Percentiles rank a stretch among this genome's conserved stretches.
phyloP scores from a whole-genome alignment of 2,797 vertebrate genomes.

The Apogon talboti region DNA sequence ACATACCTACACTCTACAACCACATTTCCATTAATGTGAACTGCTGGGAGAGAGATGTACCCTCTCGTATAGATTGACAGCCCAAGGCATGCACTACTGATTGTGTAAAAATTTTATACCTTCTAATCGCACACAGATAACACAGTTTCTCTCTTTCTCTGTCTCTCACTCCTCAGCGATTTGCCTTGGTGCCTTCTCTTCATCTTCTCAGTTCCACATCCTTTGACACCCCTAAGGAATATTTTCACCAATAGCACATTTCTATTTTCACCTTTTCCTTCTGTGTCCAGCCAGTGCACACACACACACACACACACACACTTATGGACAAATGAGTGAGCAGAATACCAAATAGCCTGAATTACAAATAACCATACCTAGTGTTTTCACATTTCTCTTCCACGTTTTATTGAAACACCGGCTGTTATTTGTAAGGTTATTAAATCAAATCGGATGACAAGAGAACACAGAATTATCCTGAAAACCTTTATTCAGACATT shows the following conservation, averaged over 20 bases:
- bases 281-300: constrained; percentile 8
- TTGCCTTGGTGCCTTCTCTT: constrained; percentile 41
- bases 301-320: constrained; percentile 20
- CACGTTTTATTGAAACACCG: not conserved
- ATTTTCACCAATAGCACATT: constrained; percentile 58
- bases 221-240: constrained; percentile 57
- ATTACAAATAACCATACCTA: not conserved
- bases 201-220: constrained; percentile 54
- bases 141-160: not conserved
- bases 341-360: constrained; percentile 1
- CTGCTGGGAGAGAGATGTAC: not conserved
- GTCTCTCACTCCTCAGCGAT: not conserved
- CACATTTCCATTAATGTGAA: not conserved
- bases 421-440: constrained; percentile 15
- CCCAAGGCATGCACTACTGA: constrained; percentile 38
- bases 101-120: constrained; percentile 48
- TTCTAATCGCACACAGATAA: constrained; percentile 39
- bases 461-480: not conserved
- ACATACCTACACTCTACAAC: not conserved
- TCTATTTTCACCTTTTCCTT: constrained; percentile 69
- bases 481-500: not conserved
- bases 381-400: not conserved
- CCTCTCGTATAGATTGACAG: constrained; percentile 39
- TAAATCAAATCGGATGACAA: constrained; percentile 7
- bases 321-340: constrained; percentile 2